These are phyloP conservation scores for Marisa cornuarietis DNA, from an alignment of 1,140 invertebrate species.

Conservation along the genomic window DNA sequence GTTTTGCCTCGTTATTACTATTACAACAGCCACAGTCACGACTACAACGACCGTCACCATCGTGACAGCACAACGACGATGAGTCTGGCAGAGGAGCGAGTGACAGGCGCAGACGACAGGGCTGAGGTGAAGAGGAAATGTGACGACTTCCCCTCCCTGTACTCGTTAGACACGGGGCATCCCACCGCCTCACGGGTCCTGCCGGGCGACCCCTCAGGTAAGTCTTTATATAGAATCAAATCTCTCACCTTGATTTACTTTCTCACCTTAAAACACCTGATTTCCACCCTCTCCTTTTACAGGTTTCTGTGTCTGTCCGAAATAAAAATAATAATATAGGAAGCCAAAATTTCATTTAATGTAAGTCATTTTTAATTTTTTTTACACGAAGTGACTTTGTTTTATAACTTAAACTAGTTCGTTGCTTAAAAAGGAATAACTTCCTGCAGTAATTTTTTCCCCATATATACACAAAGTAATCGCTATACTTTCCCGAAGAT, in stretches of 20 bases:
- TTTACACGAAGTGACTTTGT: no score
- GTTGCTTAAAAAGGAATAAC: no score
- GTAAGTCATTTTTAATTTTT: no score
- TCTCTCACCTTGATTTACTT: no score
- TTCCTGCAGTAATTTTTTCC: no score
- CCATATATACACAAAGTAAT: no score
- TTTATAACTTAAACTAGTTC: no score
- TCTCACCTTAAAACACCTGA: no score
- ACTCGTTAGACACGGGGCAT: slow-evolving; percentile 54
- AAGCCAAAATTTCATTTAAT: no score
- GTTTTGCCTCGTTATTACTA: slow-evolving; percentile 24
- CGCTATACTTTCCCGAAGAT: no score
- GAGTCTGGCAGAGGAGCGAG: slow-evolving; percentile 34
- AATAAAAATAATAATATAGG: no score
- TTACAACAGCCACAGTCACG: slow-evolving; percentile 10
- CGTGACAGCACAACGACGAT: slow-evolving; percentile 23
- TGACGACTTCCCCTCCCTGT: slow-evolving; percentile 61
- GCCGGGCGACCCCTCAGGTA: slow-evolving; percentile 61
- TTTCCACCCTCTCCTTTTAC: not conserved
- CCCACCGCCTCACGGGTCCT: slow-evolving; percentile 30
- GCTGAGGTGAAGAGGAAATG: slow-evolving; percentile 40
- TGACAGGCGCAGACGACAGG: slow-evolving; percentile 30
- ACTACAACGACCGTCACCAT: not conserved
- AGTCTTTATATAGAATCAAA: slow-evolving; percentile 16
- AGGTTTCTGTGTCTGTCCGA: not conserved